These are phyloP conservation scores for Agrochola lota DNA, from an alignment of 2,888 invertebrate species.

Conservation along the genomic window DNA sequence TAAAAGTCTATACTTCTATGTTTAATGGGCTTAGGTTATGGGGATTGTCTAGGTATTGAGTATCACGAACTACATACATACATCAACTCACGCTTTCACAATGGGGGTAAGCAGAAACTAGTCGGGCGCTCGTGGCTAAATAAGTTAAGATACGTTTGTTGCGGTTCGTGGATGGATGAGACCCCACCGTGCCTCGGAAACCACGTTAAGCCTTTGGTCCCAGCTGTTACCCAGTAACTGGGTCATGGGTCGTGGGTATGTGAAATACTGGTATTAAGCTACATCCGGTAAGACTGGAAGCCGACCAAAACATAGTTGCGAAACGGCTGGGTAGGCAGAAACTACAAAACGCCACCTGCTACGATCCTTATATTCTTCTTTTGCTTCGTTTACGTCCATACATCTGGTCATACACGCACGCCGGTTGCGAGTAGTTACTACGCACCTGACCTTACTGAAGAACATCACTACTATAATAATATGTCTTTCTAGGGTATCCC, in stretches of 20 bases:
- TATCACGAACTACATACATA: background rate
- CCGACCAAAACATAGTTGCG: background rate
- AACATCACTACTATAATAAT: no score
- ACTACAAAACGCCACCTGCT: background rate
- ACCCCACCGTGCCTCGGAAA: background rate
- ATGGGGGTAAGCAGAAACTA: background rate
- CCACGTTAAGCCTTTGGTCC: background rate
- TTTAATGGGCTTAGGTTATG: background rate
- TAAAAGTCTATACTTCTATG: background rate
- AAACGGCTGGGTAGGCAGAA: background rate
- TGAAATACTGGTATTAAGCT: background rate
- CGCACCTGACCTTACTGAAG: no score
- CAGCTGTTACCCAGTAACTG: background rate
- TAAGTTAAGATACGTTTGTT: background rate
- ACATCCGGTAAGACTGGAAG: background rate
- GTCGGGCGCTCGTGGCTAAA: background rate
- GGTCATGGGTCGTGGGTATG: no score
- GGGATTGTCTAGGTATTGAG: no score
- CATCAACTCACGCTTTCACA: no score
- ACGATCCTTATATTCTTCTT: no score
- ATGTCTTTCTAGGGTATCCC: background rate
- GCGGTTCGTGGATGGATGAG: background rate
- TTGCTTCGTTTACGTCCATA: background rate
- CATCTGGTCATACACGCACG: background rate
- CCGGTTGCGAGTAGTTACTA: no score